Evolutionary conservation across 2,888 invertebrate species (phyloP), one percentile per base, ranked within the genome.

Genomic region (Apoderus coryli): DNA sequence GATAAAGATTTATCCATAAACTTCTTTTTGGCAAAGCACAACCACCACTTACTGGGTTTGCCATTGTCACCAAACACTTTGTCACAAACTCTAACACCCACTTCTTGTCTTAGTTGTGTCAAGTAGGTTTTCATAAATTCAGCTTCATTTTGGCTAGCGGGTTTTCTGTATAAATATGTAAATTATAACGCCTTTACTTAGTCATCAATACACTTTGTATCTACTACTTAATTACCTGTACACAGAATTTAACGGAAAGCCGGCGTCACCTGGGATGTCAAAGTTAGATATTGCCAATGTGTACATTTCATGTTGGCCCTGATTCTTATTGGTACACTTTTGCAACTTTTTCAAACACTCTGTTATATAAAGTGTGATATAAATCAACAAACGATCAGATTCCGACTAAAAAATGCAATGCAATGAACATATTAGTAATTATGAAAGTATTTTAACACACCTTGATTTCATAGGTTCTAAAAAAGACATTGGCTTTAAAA

Each of bases 401-500:
- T 95, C 92, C 44, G 86, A 92, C 88, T 92, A 60, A 32, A 69
- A 68, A 39, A n/a, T n/a, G n/a, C n/a, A n/a, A n/a, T n/a, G 40
- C 37, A 42, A 34, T 34, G 9, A n/a, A 10, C 13, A 16, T 13
- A 10, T 2, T 4, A 15, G 14, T 10, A 12, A 27, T 14, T 27
- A 9, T 10, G 9, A 12, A 4, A 19, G 22, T 32, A 10, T 19
- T 27, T 22, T 10, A 10, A 35, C 31, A 45, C 60, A 88, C 89
- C 74, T 95, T 95, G 36, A 98, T 92, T 67, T 98, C 96, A 59
- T 95, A 98, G 16, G 92, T 95, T 44, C 95, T 75, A 58, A 98
- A 99, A 62, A 98, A 98, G 1, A 98, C 93, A 63, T 98, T 98
- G 1, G 98, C 95, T 64, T 93, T 96, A 60, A 99, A 99, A 59